phyloP scores from a whole-genome alignment of 1,140 invertebrate genomes.

The Tetramorium simillimum region DNA sequence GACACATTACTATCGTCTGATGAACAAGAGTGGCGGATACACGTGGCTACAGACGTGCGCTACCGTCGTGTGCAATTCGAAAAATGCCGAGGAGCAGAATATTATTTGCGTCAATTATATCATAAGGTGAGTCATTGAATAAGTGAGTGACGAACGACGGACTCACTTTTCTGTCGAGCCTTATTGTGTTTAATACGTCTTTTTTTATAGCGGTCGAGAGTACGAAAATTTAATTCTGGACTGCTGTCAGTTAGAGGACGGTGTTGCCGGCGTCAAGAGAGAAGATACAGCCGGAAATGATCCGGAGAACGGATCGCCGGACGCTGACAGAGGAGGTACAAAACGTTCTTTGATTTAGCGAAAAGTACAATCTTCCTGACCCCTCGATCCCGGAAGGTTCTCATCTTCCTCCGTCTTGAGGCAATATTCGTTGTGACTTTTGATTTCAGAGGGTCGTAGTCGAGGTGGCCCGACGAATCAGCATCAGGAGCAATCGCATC shows the following conservation, averaged over 20 bases:
- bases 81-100: slow-evolving; percentile 98
- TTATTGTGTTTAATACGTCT: slow-evolving; percentile 4
- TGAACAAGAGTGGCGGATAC: slow-evolving; percentile 98
- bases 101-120: slow-evolving; percentile 99
- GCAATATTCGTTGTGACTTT: slow-evolving; percentile 38
- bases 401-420: slow-evolving; percentile 44
- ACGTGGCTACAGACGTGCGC: slow-evolving; percentile 99
- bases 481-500: slow-evolving; percentile 85
- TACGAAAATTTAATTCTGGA: slow-evolving; percentile 96
- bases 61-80: slow-evolving; percentile 97
- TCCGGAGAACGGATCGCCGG: slow-evolving; percentile 94
- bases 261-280: slow-evolving; percentile 90
- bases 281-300: slow-evolving; percentile 93
- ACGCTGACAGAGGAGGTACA: slow-evolving; percentile 91
- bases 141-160: not conserved
- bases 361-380: not conserved
- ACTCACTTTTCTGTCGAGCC: not conserved
- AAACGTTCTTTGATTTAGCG: slow-evolving; percentile 16
- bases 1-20: slow-evolving; percentile 97
- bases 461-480: slow-evolving; percentile 86
- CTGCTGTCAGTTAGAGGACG: slow-evolving; percentile 95
- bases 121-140: slow-evolving; percentile 89
- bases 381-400: no score
- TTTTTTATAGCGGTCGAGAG: slow-evolving; percentile 93
- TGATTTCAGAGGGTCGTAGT: slow-evolving; percentile 85